Base-by-base conservation (phyloP, 1,140 invertebrate species). In the Magallana gigas region DNA sequence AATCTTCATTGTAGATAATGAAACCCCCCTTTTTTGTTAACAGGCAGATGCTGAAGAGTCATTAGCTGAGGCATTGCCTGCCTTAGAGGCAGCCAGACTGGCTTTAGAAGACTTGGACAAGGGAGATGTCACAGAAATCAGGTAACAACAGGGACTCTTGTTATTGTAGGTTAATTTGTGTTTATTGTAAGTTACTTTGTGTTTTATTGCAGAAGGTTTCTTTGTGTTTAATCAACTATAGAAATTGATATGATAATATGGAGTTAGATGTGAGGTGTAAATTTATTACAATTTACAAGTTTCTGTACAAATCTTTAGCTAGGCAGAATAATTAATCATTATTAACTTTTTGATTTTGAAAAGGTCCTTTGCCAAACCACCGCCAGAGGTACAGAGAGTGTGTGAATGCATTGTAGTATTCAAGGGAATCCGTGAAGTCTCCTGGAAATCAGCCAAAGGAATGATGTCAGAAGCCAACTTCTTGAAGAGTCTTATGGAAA, bases 391-490 rank as follows among this genome's bases (percentile, higher is more conserved):
- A 18, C 97, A 98, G 91, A 93, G 97, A 1, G 96, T 98, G 0
- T 97, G 97, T 91, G 98, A 98, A 93, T 98, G 97, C 91, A 96
- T 98, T 36, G 97, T 97, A 0, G 97, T 98, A 84, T 95, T 98
- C 23, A 96, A 96, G 89, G 97, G 97, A 1, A 95, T 96, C 11
- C 97, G 97, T 90, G 98, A 98, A 81, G 96, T 98, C 0, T 97
- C 96, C 62, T 98, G 98, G 98, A 98, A 98, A 94, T 96, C 96
- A 14, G 97, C 97, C 0, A 98, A 98, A 92, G 97, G 96, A 14
- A 97, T 98, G 96, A 98, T 98, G 97, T 96, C 97, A 0, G 98
- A 98, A 93, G 97, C 97, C 0, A 97, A 96, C 93, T 98, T 98
- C 93, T 93, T 98, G 4, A 96, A 96, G 88, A 96, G 95, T 56